These are phyloP conservation scores for Anthrax anthrax DNA, from an alignment of 2,888 invertebrate species.

Conservation along the genomic window DNA sequence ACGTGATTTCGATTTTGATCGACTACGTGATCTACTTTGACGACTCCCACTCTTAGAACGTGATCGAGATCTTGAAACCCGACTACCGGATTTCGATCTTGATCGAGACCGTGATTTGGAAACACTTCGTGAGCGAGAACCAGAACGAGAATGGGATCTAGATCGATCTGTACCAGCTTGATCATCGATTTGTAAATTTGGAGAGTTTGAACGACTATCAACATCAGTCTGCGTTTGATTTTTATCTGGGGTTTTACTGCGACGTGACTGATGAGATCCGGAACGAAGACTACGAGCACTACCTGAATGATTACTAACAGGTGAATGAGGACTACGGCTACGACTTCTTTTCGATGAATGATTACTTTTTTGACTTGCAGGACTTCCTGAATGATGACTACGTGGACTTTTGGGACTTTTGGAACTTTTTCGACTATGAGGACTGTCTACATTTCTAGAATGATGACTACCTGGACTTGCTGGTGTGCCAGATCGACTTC, in stretches of 20 bases:
- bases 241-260: constrained; percentile 3
- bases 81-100: constrained; percentile 9
- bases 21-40: constrained; percentile 16
- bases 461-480: constrained; percentile 5
- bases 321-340: constrained; percentile 4
- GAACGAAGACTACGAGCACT: constrained; percentile 11
- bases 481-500: constrained; percentile 11
- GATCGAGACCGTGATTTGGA: constrained; percentile 16
- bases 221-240: constrained; percentile 21
- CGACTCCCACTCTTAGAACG: constrained; percentile 26
- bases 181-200: constrained; percentile 38
- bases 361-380: constrained; percentile 1
- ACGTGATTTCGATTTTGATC: constrained; percentile 34
- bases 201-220: constrained; percentile 39
- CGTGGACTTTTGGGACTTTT: background rate
- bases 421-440: constrained; percentile 1
- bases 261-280: background rate
- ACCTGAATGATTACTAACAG: background rate
- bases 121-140: constrained; percentile 23
- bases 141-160: constrained; percentile 25
- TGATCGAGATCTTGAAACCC: constrained; percentile 23
- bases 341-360: constrained; percentile 1
- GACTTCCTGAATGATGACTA: constrained; percentile 7
- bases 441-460: constrained; percentile 14
- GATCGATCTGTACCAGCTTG: constrained; percentile 27